These are phyloP conservation scores for Ametastegia equiseti DNA, from an alignment of 2,888 invertebrate genomes.

Conservation along the genomic window DNA sequence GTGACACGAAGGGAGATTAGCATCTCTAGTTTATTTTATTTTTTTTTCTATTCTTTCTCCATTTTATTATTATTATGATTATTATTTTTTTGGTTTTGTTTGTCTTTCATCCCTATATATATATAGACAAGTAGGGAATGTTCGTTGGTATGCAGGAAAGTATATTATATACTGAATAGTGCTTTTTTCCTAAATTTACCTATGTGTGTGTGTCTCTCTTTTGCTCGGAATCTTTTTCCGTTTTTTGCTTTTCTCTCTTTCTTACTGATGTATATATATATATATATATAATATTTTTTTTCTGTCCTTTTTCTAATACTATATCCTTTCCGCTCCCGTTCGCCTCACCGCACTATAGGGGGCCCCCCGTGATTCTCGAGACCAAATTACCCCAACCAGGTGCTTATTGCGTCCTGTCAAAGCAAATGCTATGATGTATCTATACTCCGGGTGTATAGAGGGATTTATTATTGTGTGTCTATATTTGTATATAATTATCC, in stretches of 20 bases:
- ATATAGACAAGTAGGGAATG: neutral
- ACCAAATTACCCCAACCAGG: conserved; percentile 23
- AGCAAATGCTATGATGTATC: neutral
- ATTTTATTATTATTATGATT: neutral
- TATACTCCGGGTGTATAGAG: too few relatives aligned
- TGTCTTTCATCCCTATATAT: neutral
- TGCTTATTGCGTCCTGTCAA: neutral
- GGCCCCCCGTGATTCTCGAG: neutral
- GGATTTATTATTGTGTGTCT: neutral
- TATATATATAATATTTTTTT: too few relatives aligned
- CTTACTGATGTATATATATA: too few relatives aligned
- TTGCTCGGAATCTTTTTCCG: too few relatives aligned
- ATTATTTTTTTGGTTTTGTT: neutral
- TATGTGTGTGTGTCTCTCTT: neutral
- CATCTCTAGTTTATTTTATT: conserved; percentile 37
- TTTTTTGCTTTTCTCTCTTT: neutral
- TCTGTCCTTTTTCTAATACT: conserved; percentile 18
- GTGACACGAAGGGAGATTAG: conserved; percentile 43
- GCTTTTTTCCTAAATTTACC: too few relatives aligned
- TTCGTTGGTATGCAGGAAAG: too few relatives aligned
- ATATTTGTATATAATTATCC: neutral
- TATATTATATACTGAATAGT: neutral
- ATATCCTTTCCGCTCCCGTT: conserved; percentile 20
- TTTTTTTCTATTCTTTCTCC: conserved; percentile 20
- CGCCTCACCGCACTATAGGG: neutral